A percentile compares a stretch with the other conserved stretches of the same genome.
Conservation (phyloP, 2,113 vertebrate genomes). For the Melanotaenia duboulayi region DNA sequence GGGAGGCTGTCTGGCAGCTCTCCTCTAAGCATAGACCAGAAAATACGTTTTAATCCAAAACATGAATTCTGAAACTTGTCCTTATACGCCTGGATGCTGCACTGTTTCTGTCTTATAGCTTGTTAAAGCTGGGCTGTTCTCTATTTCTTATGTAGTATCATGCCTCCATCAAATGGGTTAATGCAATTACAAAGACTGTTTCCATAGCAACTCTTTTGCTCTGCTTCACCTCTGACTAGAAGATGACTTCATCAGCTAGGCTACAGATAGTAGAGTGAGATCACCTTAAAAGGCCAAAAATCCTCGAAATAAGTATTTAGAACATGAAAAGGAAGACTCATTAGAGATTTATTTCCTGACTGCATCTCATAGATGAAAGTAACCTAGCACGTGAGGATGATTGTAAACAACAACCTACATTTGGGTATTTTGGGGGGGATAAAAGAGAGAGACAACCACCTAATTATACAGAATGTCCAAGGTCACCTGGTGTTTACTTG, state of each 20-base stretch:
- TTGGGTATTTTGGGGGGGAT: background rate
- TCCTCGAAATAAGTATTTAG: conserved; percentile 10
- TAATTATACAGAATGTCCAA: background rate
- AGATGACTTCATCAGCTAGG: conserved; percentile 45
- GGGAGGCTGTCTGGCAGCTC: background rate
- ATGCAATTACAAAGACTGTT: conserved; percentile 71
- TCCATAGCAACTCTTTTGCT: conserved; percentile 70
- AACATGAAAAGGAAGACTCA: background rate
- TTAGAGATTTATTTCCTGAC: background rate
- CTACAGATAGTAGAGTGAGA: conserved; percentile 25
- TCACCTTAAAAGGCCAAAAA: conserved; percentile 52
- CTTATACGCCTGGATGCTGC: background rate
- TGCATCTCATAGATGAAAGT: background rate
- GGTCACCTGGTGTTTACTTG: conserved; percentile 11
- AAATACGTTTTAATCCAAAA: background rate
- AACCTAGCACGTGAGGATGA: background rate
- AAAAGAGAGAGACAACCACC: background rate
- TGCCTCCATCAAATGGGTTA: conserved; percentile 49
- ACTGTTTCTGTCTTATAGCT: background rate
- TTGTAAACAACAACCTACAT: background rate
- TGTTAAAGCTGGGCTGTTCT: conserved; percentile 7
- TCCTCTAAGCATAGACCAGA: conserved; percentile 1
- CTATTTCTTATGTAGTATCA: conserved; percentile 23
- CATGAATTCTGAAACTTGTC: background rate
- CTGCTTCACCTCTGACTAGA: conserved; percentile 41